Percentiles rank a stretch among this genome's conserved stretches.
phyloP scores from a whole-genome alignment of 53 echinoderm and acorn worm genomes.

The Actinopyga echinites region DNA sequence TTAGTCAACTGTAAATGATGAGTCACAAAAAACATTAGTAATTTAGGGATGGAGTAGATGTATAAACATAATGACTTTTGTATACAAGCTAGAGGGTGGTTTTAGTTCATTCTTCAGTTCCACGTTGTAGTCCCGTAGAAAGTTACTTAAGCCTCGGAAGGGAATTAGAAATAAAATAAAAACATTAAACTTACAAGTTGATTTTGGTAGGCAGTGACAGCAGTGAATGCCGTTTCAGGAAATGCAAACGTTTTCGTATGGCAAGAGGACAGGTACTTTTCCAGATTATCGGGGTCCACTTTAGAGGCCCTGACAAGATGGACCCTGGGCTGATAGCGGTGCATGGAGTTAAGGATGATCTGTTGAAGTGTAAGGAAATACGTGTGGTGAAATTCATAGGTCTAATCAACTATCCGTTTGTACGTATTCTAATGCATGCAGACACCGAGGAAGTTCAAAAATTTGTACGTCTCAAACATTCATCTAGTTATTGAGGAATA shows the following conservation, averaged over 20 bases:
- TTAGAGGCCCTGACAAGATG: constrained; percentile 64
- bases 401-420: too few relatives aligned
- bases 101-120: too few relatives aligned
- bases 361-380: not conserved
- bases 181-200: constrained; percentile 70
- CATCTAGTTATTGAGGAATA: too few relatives aligned
- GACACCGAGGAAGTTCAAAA: too few relatives aligned
- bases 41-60: too few relatives aligned
- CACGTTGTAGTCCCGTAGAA: not conserved
- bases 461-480: too few relatives aligned
- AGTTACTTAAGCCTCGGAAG: not conserved
- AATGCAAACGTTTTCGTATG: constrained; percentile 78
- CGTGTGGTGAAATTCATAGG: too few relatives aligned
- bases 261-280: constrained; percentile 39
- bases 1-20: too few relatives aligned
- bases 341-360: constrained; percentile 98
- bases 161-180: not conserved
- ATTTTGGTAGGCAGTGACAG: constrained; percentile 98
- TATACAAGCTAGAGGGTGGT: too few relatives aligned
- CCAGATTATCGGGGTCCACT: constrained; percentile 46
- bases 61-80: too few relatives aligned
- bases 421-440: too few relatives aligned
- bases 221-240: constrained; percentile 86
- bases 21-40: too few relatives aligned
- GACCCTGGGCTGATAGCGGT: constrained; percentile 91